phyloP scores from a whole-genome alignment of 2,113 vertebrate genomes.

The Morone chrysops region DNA sequence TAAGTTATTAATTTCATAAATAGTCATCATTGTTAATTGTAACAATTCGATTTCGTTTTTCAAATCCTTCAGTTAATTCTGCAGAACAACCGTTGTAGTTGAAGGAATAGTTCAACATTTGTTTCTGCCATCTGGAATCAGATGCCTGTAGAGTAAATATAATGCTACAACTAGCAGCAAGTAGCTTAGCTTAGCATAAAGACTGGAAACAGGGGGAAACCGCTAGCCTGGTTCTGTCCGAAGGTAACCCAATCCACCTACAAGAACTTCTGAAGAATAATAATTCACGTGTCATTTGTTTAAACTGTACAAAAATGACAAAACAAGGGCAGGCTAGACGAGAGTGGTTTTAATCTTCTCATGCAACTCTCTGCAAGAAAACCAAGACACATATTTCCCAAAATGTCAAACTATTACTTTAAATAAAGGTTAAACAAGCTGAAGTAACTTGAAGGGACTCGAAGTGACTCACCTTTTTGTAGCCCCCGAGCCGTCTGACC shows the following conservation, averaged over 20 bases:
- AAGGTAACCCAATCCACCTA: background rate
- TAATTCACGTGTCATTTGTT: background rate
- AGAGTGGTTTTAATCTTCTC: background rate
- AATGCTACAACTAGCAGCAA: too few species aligned
- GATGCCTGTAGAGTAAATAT: background rate
- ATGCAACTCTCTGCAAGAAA: background rate
- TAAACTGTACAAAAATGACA: background rate
- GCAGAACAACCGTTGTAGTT: background rate
- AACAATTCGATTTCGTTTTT: background rate
- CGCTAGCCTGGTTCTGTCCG: background rate
- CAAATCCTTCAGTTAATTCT: background rate
- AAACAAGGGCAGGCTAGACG: too few species aligned
- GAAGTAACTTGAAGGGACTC: background rate
- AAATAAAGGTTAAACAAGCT: background rate
- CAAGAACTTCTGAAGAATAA: background rate
- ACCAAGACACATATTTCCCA: background rate
- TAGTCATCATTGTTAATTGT: background rate
- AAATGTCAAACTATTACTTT: background rate
- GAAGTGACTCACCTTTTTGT: conserved; percentile 79
- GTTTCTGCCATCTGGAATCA: background rate
- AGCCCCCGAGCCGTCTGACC: conserved; percentile 84
- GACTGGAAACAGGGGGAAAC: background rate
- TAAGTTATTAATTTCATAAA: background rate
- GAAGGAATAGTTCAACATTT: background rate
- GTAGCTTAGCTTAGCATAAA: background rate